Conservation (phyloP, 2,113 vertebrate genomes). For the Lonchura striata region DNA sequence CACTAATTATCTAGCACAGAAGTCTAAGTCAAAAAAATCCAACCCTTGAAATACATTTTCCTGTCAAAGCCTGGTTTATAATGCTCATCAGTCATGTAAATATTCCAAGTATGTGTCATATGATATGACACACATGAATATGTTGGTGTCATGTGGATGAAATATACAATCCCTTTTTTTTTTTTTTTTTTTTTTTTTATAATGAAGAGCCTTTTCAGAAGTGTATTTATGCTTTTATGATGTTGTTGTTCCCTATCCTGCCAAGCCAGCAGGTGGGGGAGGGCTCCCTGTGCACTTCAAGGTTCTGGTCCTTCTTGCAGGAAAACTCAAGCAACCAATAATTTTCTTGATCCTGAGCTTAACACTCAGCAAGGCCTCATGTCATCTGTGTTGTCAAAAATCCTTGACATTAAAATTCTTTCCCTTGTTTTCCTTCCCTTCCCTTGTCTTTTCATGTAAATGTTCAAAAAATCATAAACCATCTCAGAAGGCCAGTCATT, state of each 20-base stretch:
- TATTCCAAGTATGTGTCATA: conserved; percentile 21
- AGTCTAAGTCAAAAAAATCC: neutral
- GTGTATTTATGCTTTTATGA: neutral
- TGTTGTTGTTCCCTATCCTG: neutral
- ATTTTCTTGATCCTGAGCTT: neutral
- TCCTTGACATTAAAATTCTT: neutral
- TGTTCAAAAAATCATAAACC: neutral
- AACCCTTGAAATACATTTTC: neutral
- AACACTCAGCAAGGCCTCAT: neutral
- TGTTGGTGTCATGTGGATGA: neutral
- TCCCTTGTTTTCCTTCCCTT: neutral
- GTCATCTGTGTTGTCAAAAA: neutral
- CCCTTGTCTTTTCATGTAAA: neutral
- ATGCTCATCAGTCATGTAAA: neutral
- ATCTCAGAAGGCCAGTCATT: neutral
- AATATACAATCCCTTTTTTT: neutral
- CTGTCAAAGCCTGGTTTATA: neutral
- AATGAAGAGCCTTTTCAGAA: neutral
- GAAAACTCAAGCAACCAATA: neutral
- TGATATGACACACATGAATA: neutral
- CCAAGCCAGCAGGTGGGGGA: neutral
- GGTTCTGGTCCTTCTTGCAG: neutral
- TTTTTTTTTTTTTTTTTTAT: neutral
- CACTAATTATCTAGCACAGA: conserved; percentile 9
- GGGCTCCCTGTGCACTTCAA: neutral